Percentiles rank a stretch among this genome's conserved stretches.
Conservation (phyloP, 2,888 invertebrate genomes). For the Spodoptera picta region DNA sequence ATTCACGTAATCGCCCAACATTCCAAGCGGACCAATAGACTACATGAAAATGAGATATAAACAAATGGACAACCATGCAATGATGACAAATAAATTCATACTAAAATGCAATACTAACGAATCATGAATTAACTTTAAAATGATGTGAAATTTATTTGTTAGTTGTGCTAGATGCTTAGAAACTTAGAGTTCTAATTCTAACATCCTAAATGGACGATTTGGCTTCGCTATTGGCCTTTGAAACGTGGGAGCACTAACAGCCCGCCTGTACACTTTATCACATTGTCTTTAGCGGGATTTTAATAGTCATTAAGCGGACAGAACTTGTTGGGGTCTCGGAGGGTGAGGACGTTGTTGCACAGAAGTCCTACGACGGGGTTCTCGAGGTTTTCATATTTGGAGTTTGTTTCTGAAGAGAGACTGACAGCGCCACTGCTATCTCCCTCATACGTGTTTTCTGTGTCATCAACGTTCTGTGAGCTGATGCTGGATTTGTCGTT, state of each 20-base stretch:
- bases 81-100: slow-evolving; percentile 33
- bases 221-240: slow-evolving; percentile 76
- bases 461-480: slow-evolving; percentile 82
- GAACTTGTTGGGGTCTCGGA: slow-evolving; percentile 78
- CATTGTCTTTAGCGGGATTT: slow-evolving; percentile 38
- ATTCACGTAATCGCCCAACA: slow-evolving; percentile 51
- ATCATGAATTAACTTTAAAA: slow-evolving; percentile 41
- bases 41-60: slow-evolving; percentile 47
- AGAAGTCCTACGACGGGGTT: slow-evolving; percentile 85
- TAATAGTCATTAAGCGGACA: slow-evolving; percentile 77
- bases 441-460: slow-evolving; percentile 82
- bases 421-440: slow-evolving; percentile 86
- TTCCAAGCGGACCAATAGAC: slow-evolving; percentile 73
- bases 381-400: slow-evolving; percentile 83
- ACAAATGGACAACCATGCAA: slow-evolving; percentile 53
- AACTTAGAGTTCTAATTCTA: slow-evolving; percentile 52
- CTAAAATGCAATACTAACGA: slow-evolving; percentile 58
- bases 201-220: slow-evolving; percentile 64
- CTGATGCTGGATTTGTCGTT: slow-evolving; percentile 82
- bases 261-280: slow-evolving; percentile 58
- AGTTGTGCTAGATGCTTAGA: slow-evolving; percentile 50
- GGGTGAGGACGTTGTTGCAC: slow-evolving; percentile 73
- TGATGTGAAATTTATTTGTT: slow-evolving; percentile 48
- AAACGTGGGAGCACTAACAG: slow-evolving; percentile 64
- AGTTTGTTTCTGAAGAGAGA: slow-evolving; percentile 83